phyloP scores from a whole-genome alignment of 2,888 invertebrate species.

The Seira musarum region DNA sequence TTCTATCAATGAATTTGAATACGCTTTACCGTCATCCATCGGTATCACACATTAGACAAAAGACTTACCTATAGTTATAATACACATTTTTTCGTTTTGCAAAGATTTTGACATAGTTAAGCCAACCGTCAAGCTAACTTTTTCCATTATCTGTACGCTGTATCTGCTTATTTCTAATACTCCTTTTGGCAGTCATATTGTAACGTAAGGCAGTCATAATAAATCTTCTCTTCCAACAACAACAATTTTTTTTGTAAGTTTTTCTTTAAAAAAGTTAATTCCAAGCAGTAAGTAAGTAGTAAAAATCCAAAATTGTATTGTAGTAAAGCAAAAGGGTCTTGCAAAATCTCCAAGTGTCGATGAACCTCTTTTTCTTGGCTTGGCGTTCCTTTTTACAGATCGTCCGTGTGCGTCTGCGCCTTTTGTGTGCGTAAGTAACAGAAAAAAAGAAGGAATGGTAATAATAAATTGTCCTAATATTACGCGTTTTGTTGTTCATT shows the following conservation, averaged over 20 bases:
- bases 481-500: constrained; percentile 7
- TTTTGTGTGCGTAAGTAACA: not conserved
- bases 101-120: constrained; percentile 1
- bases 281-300: constrained; percentile 2
- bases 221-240: not conserved
- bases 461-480: constrained; percentile 31
- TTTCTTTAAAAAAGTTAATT: not conserved
- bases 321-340: constrained; percentile 36
- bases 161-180: not conserved
- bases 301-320: constrained; percentile 21
- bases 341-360: constrained; percentile 43
- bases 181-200: not conserved
- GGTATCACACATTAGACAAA: too few species aligned
- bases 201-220: not conserved
- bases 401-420: not conserved
- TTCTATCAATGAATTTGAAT: too few species aligned
- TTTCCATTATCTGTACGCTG: too few species aligned
- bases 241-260: not conserved
- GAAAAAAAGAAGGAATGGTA: constrained; percentile 15
- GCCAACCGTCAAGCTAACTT: not conserved
- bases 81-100: too few species aligned
- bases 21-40: too few species aligned
- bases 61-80: too few species aligned
- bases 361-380: constrained; percentile 32
- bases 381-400: not conserved